A percentile compares a stretch with the other conserved stretches of the same genome.
These are phyloP conservation scores for Orycteropus afer DNA, from an alignment of 2,113 vertebrate species.

Conservation along the genomic window DNA sequence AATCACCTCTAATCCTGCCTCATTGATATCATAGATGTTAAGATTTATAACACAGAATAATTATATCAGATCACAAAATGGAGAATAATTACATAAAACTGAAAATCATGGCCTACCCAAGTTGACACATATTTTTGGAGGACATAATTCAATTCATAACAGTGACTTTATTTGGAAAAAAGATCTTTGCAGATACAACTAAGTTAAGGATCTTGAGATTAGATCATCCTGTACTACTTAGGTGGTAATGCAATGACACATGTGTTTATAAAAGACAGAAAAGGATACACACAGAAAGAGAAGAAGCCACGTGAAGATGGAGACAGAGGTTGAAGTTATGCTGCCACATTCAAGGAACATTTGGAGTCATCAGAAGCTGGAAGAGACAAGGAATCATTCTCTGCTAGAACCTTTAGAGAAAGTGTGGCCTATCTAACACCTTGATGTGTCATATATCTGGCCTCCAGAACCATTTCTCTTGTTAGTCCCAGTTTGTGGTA, in stretches of 20 bases:
- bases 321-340: neutral
- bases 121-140: no score
- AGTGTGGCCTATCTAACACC: neutral
- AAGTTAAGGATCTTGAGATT: neutral
- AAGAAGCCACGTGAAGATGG: neutral
- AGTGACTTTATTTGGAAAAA: neutral
- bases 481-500: neutral
- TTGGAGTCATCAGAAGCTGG: neutral
- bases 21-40: no score
- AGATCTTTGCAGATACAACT: neutral
- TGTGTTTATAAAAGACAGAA: neutral
- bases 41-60: no score
- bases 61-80: no score
- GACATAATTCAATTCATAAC: no score
- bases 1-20: no score
- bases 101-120: no score
- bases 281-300: neutral
- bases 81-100: no score
- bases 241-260: neutral
- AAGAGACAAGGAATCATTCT: neutral
- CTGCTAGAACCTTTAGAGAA: neutral
- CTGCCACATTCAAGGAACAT: neutral
- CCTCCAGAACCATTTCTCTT: neutral
- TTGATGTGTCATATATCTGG: neutral
- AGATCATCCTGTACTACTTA: neutral